phyloP scores from a whole-genome alignment of 2,797 vertebrate genomes.

The Morelia viridis region DNA sequence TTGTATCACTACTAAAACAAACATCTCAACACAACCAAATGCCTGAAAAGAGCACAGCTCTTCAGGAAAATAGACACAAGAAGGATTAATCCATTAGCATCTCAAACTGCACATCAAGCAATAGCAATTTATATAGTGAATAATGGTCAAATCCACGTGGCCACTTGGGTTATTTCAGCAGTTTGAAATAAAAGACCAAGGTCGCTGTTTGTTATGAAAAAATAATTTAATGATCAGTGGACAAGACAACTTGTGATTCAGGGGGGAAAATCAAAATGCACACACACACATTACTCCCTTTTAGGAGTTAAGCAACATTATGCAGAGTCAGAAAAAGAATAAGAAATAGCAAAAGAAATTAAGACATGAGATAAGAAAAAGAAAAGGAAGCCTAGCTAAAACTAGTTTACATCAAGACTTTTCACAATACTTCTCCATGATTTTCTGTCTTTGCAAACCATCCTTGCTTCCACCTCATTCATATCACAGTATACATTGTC shows the following conservation, averaged over 20 bases:
- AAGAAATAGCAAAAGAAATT: neutral
- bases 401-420: neutral
- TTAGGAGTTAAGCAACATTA: neutral
- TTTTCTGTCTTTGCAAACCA: neutral
- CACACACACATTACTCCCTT: neutral
- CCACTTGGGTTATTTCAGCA: neutral
- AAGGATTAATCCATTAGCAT: neutral
- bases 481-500: neutral
- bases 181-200: neutral
- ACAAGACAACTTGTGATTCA: neutral
- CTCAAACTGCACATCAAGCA: neutral
- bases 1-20: neutral
- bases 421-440: neutral
- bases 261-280: neutral
- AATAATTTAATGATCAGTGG: neutral
- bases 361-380: neutral
- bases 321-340: neutral
- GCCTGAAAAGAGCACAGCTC: neutral
- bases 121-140: slow-evolving; percentile 10
- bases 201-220: neutral
- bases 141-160: neutral
- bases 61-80: neutral
- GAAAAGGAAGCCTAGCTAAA: neutral
- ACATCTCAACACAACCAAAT: slow-evolving; percentile 20
- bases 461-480: neutral